Percentiles rank a stretch among this genome's conserved stretches.
phyloP scores from a whole-genome alignment of 1,140 invertebrate species.

The Procambarus clarkii region DNA sequence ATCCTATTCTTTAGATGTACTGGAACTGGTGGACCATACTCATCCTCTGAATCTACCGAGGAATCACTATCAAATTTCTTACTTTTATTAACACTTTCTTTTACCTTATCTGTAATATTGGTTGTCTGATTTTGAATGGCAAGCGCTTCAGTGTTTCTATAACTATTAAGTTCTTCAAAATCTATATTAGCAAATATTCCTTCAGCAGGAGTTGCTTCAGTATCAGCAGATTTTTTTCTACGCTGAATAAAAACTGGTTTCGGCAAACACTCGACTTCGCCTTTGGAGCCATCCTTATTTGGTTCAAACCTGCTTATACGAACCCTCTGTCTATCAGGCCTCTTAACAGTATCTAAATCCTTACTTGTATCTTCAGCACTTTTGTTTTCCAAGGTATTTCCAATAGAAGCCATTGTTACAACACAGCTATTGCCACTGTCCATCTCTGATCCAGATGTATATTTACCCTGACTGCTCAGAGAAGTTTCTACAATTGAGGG shows the following conservation, averaged over 20 bases:
- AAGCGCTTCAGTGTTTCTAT: constrained; percentile 24
- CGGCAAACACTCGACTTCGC: constrained; percentile 74
- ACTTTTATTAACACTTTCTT: neutral
- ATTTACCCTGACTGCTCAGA: neutral
- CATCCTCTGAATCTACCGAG: constrained; percentile 51
- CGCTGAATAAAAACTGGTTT: constrained; percentile 81
- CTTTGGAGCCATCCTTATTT: constrained; percentile 74
- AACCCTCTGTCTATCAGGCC: constrained; percentile 73
- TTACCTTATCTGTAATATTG: neutral
- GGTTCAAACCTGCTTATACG: constrained; percentile 73
- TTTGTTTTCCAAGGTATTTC: neutral
- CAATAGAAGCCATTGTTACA: neutral
- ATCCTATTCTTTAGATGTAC: constrained; percentile 51
- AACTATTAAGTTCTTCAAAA: constrained; percentile 79
- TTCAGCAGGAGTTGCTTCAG: constrained; percentile 77
- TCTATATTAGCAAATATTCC: constrained; percentile 86
- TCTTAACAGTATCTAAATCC: neutral
- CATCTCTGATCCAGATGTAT: neutral
- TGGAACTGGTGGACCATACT: constrained; percentile 53
- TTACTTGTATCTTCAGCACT: neutral
- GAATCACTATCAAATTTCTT: constrained; percentile 19
- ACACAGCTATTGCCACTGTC: neutral
- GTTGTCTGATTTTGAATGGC: neutral
- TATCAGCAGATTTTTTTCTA: constrained; percentile 71
- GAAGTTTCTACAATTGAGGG: neutral